A percentile compares a stretch with the other conserved stretches of the same genome.
These are phyloP conservation scores for Meleagris gallopavo DNA, from an alignment of 2,113 vertebrate genomes.

Conservation along the genomic window DNA sequence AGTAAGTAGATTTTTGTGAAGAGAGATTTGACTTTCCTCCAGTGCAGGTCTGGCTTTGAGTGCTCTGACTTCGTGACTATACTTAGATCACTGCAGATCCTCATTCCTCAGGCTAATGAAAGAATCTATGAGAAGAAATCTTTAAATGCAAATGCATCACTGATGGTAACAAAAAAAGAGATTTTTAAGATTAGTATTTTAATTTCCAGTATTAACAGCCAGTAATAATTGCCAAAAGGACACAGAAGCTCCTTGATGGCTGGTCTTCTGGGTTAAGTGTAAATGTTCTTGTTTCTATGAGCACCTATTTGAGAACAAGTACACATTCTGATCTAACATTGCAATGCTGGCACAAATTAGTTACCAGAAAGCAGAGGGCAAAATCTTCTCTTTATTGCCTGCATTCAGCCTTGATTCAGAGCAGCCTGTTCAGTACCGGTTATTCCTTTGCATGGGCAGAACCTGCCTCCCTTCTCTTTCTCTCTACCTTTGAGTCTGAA, in stretches of 20 bases:
- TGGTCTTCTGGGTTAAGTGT: neutral
- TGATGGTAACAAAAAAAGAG: neutral
- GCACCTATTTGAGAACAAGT: neutral
- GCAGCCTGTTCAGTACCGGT: neutral
- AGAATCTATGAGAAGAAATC: neutral
- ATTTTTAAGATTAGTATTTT: neutral
- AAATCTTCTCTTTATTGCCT: neutral
- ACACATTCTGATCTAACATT: neutral
- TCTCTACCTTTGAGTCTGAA: neutral
- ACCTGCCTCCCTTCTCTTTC: neutral
- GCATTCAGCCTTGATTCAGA: neutral
- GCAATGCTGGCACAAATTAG: neutral
- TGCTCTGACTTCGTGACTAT: neutral
- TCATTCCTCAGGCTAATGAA: neutral
- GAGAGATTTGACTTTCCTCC: neutral
- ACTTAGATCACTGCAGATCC: neutral
- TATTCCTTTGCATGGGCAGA: neutral
- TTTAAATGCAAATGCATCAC: neutral
- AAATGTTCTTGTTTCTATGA: neutral
- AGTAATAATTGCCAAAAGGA: neutral
- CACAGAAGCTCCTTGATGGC: neutral
- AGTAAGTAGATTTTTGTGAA: neutral
- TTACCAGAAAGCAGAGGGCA: neutral
- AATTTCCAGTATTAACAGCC: neutral
- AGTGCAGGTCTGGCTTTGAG: neutral